These are phyloP conservation scores for Cygnus olor DNA, from an alignment of 2,797 vertebrate species.

Conservation along the genomic window DNA sequence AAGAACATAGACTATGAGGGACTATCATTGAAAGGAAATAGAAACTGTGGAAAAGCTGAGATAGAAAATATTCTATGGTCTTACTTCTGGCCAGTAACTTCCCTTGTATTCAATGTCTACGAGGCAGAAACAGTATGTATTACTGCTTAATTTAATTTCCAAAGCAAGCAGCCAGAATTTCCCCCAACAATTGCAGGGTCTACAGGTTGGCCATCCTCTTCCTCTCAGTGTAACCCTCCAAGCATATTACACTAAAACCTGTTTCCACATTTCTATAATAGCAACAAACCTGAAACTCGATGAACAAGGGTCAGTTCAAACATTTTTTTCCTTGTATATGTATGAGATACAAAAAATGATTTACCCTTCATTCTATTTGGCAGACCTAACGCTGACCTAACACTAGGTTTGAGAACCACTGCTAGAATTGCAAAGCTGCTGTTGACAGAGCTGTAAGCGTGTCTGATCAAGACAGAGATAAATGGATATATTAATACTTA, in stretches of 20 bases:
- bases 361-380: not conserved
- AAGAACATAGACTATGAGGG: not conserved
- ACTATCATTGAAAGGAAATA: not conserved
- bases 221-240: not conserved
- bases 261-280: not conserved
- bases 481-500: not conserved
- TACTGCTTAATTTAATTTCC: not conserved
- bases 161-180: not conserved
- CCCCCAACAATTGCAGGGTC: not conserved
- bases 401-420: not conserved
- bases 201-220: not conserved
- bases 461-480: not conserved
- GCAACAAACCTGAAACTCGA: not conserved
- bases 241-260: not conserved
- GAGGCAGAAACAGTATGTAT: not conserved
- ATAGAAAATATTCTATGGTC: not conserved
- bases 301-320: not conserved
- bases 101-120: not conserved
- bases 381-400: not conserved
- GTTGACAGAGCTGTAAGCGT: not conserved
- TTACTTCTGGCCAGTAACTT: not conserved
- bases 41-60: not conserved
- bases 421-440: conserved; percentile 24
- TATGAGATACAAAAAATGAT: not conserved
- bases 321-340: not conserved